Evolutionary conservation across 64 coral and sea anemone species (phyloP).

Genomic region (Astreopora myriophthalma): DNA sequence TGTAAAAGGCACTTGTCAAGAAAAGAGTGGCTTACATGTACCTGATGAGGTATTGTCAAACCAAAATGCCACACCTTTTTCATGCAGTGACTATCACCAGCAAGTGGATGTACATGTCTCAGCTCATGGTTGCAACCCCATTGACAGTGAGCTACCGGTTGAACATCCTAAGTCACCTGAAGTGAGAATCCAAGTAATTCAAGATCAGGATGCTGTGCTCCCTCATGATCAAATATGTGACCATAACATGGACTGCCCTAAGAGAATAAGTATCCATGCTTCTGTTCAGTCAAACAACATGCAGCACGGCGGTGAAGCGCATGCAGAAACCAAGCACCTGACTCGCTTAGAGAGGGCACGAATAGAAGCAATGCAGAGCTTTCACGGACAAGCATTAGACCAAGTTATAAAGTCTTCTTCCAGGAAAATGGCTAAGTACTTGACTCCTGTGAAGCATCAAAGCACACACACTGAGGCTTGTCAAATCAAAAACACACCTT

Average conservation of each 20-base stretch:
- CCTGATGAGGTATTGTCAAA: background rate
- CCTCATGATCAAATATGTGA: background rate
- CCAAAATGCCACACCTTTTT: background rate
- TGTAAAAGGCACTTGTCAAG: background rate
- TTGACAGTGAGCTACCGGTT: background rate
- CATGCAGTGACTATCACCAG: background rate
- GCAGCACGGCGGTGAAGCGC: background rate
- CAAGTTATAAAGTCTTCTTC: conserved; percentile 75
- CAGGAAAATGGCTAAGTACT: conserved; percentile 81
- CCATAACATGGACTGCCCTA: background rate
- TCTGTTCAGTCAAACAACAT: background rate
- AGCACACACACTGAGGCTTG: conserved; percentile 43
- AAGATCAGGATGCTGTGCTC: background rate
- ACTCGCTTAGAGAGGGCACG: conserved; percentile 78
- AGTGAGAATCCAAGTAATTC: background rate
- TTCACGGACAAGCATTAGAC: conserved; percentile 68
- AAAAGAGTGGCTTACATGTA: background rate
- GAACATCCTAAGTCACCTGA: background rate
- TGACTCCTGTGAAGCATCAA: conserved; percentile 61
- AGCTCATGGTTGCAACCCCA: background rate
- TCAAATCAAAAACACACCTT: conserved; percentile 30
- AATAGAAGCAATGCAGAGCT: conserved; percentile 79
- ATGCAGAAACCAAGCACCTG: conserved; percentile 25
- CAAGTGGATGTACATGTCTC: background rate
- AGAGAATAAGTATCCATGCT: background rate